phyloP scores from a whole-genome alignment of 1,140 invertebrate genomes.

The Nylanderia fulva region DNA sequence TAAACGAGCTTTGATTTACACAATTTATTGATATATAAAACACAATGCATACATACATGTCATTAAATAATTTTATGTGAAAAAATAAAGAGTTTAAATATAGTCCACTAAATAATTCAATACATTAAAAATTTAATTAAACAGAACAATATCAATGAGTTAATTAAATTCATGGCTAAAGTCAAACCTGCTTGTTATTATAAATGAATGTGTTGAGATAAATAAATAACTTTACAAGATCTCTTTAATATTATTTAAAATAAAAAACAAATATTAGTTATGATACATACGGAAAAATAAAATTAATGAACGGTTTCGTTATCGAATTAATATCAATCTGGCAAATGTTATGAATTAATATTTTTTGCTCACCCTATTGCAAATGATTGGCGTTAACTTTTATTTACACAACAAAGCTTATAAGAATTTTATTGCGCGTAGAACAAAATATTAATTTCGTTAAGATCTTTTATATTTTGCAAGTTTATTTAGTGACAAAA shows the following conservation, averaged over 20 bases:
- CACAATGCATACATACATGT: no score
- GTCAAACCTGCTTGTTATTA: not conserved
- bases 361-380: not conserved
- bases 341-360: constrained; percentile 11
- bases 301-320: not conserved
- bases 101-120: not conserved
- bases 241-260: constrained; percentile 18
- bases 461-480: not conserved
- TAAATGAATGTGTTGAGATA: not conserved
- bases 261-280: not conserved
- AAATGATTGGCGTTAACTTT: constrained; percentile 42
- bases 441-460: not conserved
- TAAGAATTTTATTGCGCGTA: not conserved
- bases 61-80: no score
- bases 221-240: not conserved
- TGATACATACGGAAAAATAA: not conserved
- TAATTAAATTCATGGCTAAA: not conserved
- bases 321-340: constrained; percentile 23
- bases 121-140: not conserved
- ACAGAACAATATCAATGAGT: not conserved
- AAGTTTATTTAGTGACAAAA: constrained; percentile 10
- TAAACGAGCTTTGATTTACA: not conserved
- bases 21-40: not conserved
- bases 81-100: no score
- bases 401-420: not conserved